A percentile compares a stretch with the other conserved stretches of the same genome.
Conservation (phyloP, 2,797 vertebrate genomes). For the Microhierax caerulescens region DNA sequence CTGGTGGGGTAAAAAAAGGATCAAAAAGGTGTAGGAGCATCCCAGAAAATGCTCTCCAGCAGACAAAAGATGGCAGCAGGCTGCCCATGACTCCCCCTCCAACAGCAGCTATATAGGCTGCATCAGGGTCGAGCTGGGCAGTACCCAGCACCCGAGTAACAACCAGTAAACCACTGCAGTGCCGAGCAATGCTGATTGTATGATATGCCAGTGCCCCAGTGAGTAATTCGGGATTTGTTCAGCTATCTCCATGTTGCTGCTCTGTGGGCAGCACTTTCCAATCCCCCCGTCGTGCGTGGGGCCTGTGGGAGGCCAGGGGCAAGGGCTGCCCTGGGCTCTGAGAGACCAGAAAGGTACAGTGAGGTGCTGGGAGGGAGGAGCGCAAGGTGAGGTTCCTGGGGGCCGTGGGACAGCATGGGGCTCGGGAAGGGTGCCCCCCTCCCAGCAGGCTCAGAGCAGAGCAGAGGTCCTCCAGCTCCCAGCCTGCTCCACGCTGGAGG, state of each 20-base stretch:
- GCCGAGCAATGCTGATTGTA: not conserved
- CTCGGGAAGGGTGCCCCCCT: not conserved
- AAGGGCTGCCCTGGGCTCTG: not conserved
- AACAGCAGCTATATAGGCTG: not conserved
- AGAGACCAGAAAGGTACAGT: not conserved
- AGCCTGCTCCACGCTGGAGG: not conserved
- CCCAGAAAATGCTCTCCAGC: not conserved
- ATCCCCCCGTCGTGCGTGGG: accelerated
- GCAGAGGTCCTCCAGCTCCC: not conserved
- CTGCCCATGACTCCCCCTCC: not conserved
- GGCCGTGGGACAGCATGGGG: accelerated
- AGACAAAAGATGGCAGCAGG: not conserved
- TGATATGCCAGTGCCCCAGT: not conserved
- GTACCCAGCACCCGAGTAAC: not conserved
- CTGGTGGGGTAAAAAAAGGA: not conserved
- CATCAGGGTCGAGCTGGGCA: not conserved
- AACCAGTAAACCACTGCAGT: not conserved
- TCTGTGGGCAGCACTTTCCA: not conserved
- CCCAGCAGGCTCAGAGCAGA: not conserved
- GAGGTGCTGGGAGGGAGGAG: not conserved
- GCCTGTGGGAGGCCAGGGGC: not conserved
- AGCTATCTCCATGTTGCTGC: not conserved
- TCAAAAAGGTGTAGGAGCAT: not conserved
- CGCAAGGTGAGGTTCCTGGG: not conserved
- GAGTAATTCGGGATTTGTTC: not conserved